Conservation (phyloP, 2,888 invertebrate genomes). For the Epistrophella euchroma region DNA sequence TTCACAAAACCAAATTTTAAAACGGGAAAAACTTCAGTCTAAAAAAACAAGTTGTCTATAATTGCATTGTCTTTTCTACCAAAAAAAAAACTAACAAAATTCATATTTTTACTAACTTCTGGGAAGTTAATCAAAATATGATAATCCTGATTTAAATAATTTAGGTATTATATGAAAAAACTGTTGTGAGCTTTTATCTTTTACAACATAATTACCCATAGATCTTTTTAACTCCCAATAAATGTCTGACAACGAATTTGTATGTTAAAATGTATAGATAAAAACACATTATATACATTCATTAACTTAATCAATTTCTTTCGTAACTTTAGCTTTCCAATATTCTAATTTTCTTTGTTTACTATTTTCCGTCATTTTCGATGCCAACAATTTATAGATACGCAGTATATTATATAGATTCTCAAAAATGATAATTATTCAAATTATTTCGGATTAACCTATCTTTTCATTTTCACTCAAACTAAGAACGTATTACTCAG, state of each 20-base stretch:
- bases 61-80: too few species aligned
- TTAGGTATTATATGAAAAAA: too few species aligned
- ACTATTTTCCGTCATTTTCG: slow-evolving; percentile 14
- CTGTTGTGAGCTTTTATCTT: not conserved
- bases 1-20: too few species aligned
- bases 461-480: slow-evolving; percentile 38
- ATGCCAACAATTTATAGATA: slow-evolving; percentile 13
- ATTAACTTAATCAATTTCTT: slow-evolving; percentile 1
- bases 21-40: too few species aligned
- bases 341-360: slow-evolving; percentile 7
- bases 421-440: slow-evolving; percentile 33
- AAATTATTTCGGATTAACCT: slow-evolving; percentile 14
- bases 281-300: too few species aligned
- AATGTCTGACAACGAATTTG: not conserved
- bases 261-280: not conserved
- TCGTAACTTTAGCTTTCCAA: slow-evolving; percentile 12
- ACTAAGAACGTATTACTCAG: slow-evolving; percentile 10
- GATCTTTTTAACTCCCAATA: not conserved
- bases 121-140: too few species aligned
- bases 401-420: too few species aligned
- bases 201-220: not conserved
- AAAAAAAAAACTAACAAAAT: too few species aligned
- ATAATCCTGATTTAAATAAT: too few species aligned
- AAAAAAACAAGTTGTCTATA: too few species aligned
- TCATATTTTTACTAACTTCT: too few species aligned